These are phyloP conservation scores for Leguminivora glycinivorella DNA, from an alignment of 1,140 invertebrate genomes.

Conservation along the genomic window DNA sequence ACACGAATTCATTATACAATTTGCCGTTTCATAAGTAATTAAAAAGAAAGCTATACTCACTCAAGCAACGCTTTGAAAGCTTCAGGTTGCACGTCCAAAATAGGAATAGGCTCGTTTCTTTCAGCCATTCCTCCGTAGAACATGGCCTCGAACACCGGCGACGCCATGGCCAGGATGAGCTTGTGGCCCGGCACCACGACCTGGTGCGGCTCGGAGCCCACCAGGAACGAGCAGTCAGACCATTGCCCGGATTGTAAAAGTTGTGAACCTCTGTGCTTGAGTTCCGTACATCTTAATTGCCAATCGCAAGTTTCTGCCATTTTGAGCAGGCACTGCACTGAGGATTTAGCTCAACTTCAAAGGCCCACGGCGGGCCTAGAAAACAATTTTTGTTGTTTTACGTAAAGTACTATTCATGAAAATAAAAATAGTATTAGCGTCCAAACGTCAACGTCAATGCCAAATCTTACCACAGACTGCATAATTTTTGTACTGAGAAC, in stretches of 20 bases:
- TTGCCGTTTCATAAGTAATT: not conserved
- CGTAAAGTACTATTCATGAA: slow-evolving; percentile 9
- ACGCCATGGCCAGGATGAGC: slow-evolving; percentile 89
- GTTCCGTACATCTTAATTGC: slow-evolving; percentile 85
- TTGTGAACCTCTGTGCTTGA: slow-evolving; percentile 85
- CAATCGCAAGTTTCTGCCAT: slow-evolving; percentile 81
- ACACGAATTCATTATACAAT: too few relatives aligned
- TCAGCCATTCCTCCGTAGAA: slow-evolving; percentile 86
- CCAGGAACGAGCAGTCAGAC: slow-evolving; percentile 90
- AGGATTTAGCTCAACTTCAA: slow-evolving; percentile 5
- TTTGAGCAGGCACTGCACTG: slow-evolving; percentile 3
- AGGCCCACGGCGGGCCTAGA: slow-evolving; percentile 32
- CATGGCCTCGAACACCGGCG: slow-evolving; percentile 91
- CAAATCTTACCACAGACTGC: not conserved
- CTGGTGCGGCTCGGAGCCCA: slow-evolving; percentile 88
- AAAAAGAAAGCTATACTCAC: slow-evolving; percentile 41
- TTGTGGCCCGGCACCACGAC: slow-evolving; percentile 88
- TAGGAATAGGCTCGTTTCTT: slow-evolving; percentile 85
- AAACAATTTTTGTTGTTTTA: slow-evolving; percentile 8
- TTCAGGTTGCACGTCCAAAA: slow-evolving; percentile 90
- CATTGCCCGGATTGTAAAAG: slow-evolving; percentile 87
- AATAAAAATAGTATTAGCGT: not conserved
- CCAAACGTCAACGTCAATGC: slow-evolving; percentile 16
- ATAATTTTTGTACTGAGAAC: slow-evolving; percentile 27
- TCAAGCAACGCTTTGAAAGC: slow-evolving; percentile 86